phyloP scores from a whole-genome alignment of 2,113 vertebrate species.

The Hoplias malabaricus region DNA sequence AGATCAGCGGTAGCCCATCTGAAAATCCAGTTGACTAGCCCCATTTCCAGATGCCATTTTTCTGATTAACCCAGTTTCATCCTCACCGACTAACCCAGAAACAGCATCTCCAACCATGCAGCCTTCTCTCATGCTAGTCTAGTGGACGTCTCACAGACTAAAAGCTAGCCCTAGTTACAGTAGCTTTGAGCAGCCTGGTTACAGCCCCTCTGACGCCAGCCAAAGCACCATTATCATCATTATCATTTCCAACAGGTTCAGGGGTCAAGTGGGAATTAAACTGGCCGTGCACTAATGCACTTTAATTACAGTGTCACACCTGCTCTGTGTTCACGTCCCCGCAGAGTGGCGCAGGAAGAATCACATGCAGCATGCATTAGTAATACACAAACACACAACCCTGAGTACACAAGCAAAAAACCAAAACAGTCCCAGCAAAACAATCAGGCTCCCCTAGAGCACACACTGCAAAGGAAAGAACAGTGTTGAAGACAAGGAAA shows the following conservation, averaged over 20 bases:
- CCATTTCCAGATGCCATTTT: slow-evolving; percentile 2
- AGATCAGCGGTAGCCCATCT: slow-evolving; percentile 27
- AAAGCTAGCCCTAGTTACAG: slow-evolving; percentile 18
- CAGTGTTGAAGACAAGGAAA: background rate
- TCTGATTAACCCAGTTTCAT: slow-evolving; percentile 27
- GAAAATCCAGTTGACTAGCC: slow-evolving; percentile 8
- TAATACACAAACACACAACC: background rate
- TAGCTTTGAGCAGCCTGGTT: slow-evolving; percentile 13
- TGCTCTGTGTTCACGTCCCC: slow-evolving; percentile 70
- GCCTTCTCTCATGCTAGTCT: background rate
- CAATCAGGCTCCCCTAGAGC: slow-evolving; percentile 1
- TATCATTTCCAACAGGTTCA: slow-evolving; percentile 82
- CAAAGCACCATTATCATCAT: slow-evolving; percentile 68
- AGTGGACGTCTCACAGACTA: background rate
- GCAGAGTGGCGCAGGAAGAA: slow-evolving; percentile 45
- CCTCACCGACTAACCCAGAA: background rate
- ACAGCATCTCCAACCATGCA: slow-evolving; percentile 38
- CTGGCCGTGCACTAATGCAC: slow-evolving; percentile 77
- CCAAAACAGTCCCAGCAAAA: slow-evolving; percentile 16
- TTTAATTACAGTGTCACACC: slow-evolving; percentile 80
- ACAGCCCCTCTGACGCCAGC: slow-evolving; percentile 31
- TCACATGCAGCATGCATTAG: slow-evolving; percentile 3
- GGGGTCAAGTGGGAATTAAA: slow-evolving; percentile 81
- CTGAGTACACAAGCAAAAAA: background rate
- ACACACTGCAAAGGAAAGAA: background rate